Conservation (phyloP, 2,797 vertebrate species). For the Yasuhikotakia modesta region DNA sequence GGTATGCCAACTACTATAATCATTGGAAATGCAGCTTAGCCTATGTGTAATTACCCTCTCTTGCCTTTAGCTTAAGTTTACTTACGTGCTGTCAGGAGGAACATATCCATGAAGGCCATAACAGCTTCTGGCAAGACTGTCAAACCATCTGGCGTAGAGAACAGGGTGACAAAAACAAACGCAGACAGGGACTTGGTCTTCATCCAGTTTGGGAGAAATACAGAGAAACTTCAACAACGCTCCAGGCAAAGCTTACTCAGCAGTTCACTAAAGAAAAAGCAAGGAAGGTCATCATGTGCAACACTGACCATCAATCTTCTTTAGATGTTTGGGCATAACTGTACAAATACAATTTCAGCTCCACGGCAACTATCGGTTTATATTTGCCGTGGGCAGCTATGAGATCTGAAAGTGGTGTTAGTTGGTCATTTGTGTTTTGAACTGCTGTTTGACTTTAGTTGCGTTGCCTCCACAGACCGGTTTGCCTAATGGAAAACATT, state of each 20-base stretch:
- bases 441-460: constrained; percentile 29
- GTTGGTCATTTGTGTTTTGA: constrained; percentile 3
- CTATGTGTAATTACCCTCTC: constrained; percentile 48
- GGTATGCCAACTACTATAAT: constrained; percentile 38
- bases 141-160: constrained; percentile 54
- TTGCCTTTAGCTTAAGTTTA: constrained; percentile 52
- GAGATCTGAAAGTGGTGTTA: constrained; percentile 9
- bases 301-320: constrained; percentile 20
- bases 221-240: constrained; percentile 26
- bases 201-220: constrained; percentile 49
- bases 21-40: constrained; percentile 28
- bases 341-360: background rate
- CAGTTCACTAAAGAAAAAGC: constrained; percentile 29
- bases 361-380: constrained; percentile 3
- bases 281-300: constrained; percentile 18
- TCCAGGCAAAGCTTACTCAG: constrained; percentile 48
- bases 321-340: constrained; percentile 6
- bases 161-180: constrained; percentile 54
- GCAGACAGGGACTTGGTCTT: constrained; percentile 49
- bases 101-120: constrained; percentile 45
- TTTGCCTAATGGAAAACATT: constrained; percentile 34
- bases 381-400: background rate
- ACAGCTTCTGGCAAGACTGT: constrained; percentile 46
- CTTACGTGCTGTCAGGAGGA: constrained; percentile 44
- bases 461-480: background rate